phyloP scores from a whole-genome alignment of 2,113 vertebrate genomes.

The human (Homo sapiens) region DNA sequence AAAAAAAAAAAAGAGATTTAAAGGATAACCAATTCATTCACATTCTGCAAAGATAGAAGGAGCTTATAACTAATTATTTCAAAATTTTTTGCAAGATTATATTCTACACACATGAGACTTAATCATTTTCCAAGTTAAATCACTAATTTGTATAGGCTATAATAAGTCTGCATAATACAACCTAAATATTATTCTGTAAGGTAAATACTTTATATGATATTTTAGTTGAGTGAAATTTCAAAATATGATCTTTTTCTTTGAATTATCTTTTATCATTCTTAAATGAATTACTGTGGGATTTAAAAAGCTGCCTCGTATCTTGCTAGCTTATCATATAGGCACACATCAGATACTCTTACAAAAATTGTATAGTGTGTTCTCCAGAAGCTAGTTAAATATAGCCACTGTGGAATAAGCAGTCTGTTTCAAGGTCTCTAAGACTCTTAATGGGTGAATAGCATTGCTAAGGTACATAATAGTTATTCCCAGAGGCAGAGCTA shows the following conservation, averaged over 20 bases:
- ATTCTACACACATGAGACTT: background rate
- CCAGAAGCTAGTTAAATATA: conserved; percentile 59
- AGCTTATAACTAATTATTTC: background rate
- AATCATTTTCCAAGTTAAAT: background rate
- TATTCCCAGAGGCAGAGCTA: conserved; percentile 40
- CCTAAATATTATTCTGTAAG: background rate
- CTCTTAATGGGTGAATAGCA: conserved; percentile 55
- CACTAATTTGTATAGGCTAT: background rate
- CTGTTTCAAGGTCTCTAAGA: conserved; percentile 2
- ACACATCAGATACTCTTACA: background rate
- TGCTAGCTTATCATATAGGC: background rate
- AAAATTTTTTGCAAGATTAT: background rate
- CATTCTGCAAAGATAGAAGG: background rate
- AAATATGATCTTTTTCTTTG: background rate
- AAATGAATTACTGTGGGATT: background rate
- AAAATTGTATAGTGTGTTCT: background rate
- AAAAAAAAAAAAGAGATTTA: background rate
- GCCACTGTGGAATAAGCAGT: background rate
- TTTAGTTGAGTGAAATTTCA: background rate
- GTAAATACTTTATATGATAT: background rate
- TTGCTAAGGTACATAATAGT: background rate
- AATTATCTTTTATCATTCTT: background rate
- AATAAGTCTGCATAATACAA: background rate
- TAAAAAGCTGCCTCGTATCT: background rate
- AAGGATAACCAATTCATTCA: background rate